A percentile compares a stretch with the other conserved stretches of the same genome.
Conservation (phyloP, 2,113 vertebrate species). For the Cheirogaleus medius region DNA sequence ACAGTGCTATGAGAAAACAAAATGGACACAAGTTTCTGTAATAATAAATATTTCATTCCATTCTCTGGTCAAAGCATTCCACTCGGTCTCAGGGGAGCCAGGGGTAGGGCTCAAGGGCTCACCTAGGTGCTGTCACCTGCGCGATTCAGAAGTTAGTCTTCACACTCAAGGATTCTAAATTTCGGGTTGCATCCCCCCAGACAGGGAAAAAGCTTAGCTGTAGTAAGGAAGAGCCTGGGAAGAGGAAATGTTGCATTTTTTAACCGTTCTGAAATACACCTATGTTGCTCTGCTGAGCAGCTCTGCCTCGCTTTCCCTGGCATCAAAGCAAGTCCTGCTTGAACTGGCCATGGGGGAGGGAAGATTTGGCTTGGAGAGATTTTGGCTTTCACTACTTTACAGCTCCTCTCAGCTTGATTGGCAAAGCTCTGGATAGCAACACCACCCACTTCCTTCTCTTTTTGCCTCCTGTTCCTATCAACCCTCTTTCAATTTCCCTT, state of each 20-base stretch:
- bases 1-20: constrained; percentile 12
- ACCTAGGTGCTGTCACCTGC: not conserved
- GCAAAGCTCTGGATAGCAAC: constrained; percentile 65
- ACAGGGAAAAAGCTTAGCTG: not conserved
- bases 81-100: not conserved
- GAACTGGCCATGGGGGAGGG: not conserved
- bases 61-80: not conserved
- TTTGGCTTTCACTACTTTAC: constrained; percentile 25
- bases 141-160: not conserved
- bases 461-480: constrained; percentile 61
- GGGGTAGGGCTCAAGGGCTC: not conserved
- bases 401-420: constrained; percentile 67
- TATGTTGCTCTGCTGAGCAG: not conserved
- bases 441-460: constrained; percentile 61
- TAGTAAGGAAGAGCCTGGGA: not conserved
- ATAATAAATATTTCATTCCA: constrained; percentile 47
- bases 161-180: not conserved
- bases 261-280: not conserved
- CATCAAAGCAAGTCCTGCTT: not conserved
- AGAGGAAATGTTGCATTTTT: not conserved
- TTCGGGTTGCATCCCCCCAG: not conserved
- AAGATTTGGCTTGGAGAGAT: constrained; percentile 36
- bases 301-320: not conserved
- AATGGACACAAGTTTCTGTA: constrained; percentile 30
- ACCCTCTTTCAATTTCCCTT: not conserved